Percentiles rank a stretch among this genome's conserved stretches.
These are phyloP conservation scores for Cavia aperea DNA, from an alignment of 2,113 vertebrate genomes.

Conservation along the genomic window DNA sequence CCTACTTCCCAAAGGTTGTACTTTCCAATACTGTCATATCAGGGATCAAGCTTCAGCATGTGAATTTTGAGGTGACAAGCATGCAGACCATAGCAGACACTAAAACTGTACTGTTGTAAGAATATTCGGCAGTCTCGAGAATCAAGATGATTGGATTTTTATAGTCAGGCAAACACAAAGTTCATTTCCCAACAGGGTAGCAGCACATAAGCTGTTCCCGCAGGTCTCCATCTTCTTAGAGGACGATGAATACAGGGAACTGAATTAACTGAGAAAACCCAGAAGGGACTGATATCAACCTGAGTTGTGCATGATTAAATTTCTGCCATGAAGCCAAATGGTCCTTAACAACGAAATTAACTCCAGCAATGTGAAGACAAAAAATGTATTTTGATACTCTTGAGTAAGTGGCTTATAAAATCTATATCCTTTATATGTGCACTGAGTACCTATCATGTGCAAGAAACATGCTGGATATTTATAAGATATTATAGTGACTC, in stretches of 20 bases:
- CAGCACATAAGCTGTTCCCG: neutral
- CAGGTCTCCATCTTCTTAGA: neutral
- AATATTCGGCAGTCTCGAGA: neutral
- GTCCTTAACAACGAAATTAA: neutral
- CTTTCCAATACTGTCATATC: neutral
- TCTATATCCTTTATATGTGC: neutral
- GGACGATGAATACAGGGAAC: neutral
- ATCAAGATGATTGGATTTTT: neutral
- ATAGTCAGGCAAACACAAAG: neutral
- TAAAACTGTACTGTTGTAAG: neutral
- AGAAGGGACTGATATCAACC: neutral
- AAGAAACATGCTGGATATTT: neutral
- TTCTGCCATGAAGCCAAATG: neutral
- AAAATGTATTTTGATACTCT: neutral
- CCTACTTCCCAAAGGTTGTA: neutral
- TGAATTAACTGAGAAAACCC: neutral
- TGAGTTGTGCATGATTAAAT: neutral
- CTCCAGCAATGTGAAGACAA: neutral
- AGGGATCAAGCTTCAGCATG: neutral
- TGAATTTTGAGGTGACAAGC: neutral
- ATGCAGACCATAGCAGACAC: neutral
- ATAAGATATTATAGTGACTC: neutral
- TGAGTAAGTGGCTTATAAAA: conserved; percentile 13
- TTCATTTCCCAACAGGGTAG: neutral
- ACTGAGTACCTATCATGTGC: neutral